These are phyloP conservation scores for Danaus plexippus DNA, from an alignment of 1,140 invertebrate genomes.

Conservation along the genomic window DNA sequence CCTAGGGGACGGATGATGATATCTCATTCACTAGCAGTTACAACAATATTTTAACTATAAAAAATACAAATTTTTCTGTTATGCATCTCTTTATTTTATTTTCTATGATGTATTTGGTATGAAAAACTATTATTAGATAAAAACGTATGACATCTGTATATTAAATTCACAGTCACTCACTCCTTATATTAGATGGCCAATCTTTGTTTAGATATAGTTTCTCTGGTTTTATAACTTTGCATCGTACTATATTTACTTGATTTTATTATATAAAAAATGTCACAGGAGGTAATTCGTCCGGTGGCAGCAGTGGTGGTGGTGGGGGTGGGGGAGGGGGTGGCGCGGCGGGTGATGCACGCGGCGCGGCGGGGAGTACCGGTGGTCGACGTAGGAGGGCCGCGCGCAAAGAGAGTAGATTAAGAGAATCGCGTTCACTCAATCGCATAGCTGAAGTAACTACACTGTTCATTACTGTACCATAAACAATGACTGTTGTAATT, in stretches of 20 bases:
- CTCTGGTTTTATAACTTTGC: neutral
- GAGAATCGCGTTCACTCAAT: slow-evolving; percentile 82
- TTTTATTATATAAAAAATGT: neutral
- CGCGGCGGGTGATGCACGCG: slow-evolving; percentile 35
- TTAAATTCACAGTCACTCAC: too few relatives aligned
- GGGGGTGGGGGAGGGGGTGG: slow-evolving; percentile 42
- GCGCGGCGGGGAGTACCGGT: slow-evolving; percentile 26
- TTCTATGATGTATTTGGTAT: too few relatives aligned
- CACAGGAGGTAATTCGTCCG: slow-evolving; percentile 17
- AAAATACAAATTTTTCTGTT: too few relatives aligned
- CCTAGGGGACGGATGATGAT: too few relatives aligned
- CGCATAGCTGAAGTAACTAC: slow-evolving; percentile 78
- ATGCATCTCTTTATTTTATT: too few relatives aligned
- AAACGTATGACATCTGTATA: too few relatives aligned
- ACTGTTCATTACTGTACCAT: too few relatives aligned
- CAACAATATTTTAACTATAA: too few relatives aligned
- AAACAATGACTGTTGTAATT: neutral
- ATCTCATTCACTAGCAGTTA: too few relatives aligned
- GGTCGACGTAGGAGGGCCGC: slow-evolving; percentile 68
- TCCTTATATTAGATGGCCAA: too few relatives aligned
- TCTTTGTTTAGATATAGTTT: neutral
- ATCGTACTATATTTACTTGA: neutral
- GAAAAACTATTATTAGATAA: too few relatives aligned
- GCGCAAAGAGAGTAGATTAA: slow-evolving; percentile 77
- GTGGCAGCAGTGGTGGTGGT: slow-evolving; percentile 73